These are phyloP conservation scores for Campoplex capitator DNA, from an alignment of 2,888 invertebrate species.

Conservation along the genomic window DNA sequence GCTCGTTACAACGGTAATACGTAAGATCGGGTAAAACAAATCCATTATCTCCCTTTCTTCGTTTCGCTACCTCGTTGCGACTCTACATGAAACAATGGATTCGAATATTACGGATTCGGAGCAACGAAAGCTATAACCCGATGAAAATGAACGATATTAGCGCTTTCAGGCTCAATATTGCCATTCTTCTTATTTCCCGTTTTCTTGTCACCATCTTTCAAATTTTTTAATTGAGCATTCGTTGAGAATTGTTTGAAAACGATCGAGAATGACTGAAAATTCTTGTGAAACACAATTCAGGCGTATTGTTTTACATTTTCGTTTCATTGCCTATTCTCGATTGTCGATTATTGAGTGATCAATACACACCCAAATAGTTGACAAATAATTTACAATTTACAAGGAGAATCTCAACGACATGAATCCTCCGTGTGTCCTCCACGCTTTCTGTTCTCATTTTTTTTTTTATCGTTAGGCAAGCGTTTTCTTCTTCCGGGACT, in stretches of 20 bases:
- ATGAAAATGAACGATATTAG: slow-evolving; percentile 36
- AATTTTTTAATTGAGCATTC: slow-evolving; percentile 61
- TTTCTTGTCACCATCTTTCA: slow-evolving; percentile 7
- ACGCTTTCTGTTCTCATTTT: background rate
- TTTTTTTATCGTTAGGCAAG: slow-evolving; percentile 53
- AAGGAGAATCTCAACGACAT: slow-evolving; percentile 56
- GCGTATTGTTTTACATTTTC: background rate
- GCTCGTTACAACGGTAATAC: slow-evolving; percentile 62
- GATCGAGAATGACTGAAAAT: slow-evolving; percentile 5
- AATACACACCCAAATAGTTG: slow-evolving; percentile 21
- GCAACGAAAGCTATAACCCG: slow-evolving; percentile 49
- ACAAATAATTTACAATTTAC: slow-evolving; percentile 58
- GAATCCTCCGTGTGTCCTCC: slow-evolving; percentile 25
- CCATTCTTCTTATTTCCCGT: slow-evolving; percentile 27
- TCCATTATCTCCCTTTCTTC: slow-evolving; percentile 18
- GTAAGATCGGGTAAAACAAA: slow-evolving; percentile 49
- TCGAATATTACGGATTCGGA: slow-evolving; percentile 20
- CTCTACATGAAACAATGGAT: slow-evolving; percentile 1
- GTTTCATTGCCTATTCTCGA: slow-evolving; percentile 1
- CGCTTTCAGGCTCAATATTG: slow-evolving; percentile 34
- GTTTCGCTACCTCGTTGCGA: slow-evolving; percentile 47
- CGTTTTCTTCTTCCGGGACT: slow-evolving; percentile 47
- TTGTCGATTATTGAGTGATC: slow-evolving; percentile 13
- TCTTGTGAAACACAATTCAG: background rate
- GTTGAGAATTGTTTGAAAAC: slow-evolving; percentile 31